A percentile compares a stretch with the other conserved stretches of the same genome.
These are phyloP conservation scores for Protophormia terraenovae DNA, from an alignment of 2,888 invertebrate genomes.

Conservation along the genomic window DNA sequence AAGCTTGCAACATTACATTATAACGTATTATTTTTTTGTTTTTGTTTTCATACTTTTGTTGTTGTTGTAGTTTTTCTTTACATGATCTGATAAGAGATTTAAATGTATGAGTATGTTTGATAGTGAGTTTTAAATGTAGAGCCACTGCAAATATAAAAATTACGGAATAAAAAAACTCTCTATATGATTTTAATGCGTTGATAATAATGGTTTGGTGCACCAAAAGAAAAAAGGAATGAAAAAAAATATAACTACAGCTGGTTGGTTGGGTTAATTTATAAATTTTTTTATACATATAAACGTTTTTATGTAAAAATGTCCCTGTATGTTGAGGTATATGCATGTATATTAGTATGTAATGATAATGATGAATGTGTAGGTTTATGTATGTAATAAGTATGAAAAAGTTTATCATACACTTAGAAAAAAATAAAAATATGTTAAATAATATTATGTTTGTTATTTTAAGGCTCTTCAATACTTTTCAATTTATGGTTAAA, in stretches of 20 bases:
- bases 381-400: slow-evolving; percentile 32
- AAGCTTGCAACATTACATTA: slow-evolving; percentile 78
- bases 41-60: background rate
- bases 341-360: slow-evolving; percentile 7
- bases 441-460: too few species aligned
- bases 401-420: slow-evolving; percentile 17
- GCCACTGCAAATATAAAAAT: slow-evolving; percentile 73
- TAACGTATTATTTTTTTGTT: slow-evolving; percentile 66
- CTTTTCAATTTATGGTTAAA: too few species aligned
- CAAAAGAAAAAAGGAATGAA: background rate
- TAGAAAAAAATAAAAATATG: too few species aligned
- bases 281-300: slow-evolving; percentile 1
- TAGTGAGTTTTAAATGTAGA: slow-evolving; percentile 64
- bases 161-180: slow-evolving; percentile 15
- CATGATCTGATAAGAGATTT: slow-evolving; percentile 77
- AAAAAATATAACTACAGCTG: slow-evolving; percentile 55
- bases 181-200: slow-evolving; percentile 77
- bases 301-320: slow-evolving; percentile 22
- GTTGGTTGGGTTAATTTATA: slow-evolving; percentile 57
- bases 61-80: slow-evolving; percentile 70
- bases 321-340: slow-evolving; percentile 25
- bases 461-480: too few species aligned
- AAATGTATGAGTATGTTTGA: slow-evolving; percentile 45
- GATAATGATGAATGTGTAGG: slow-evolving; percentile 53
- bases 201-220: slow-evolving; percentile 71